Evolutionary conservation across 2,797 vertebrate genomes (phyloP), one percentile per base, ranked within the genome.

Genomic region (Acrocephalus scirpaceus): DNA sequence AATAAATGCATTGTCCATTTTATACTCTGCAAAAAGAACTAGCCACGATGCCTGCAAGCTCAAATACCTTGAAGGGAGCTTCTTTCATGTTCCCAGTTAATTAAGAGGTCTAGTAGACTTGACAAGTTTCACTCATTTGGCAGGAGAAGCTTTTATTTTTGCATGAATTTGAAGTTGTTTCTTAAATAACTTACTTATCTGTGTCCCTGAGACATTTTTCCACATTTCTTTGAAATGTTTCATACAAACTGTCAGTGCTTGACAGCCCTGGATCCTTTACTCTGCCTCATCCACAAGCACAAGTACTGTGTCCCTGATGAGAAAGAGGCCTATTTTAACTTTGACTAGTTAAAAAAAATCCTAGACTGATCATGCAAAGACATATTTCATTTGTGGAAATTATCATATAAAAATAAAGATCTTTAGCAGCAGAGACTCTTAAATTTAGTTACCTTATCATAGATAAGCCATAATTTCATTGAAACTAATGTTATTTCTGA

Each of bases 91-190:
- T 89, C 40, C 38, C 58, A 67, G 65, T 84, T 96, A 95, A 92
- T 95, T 95, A 92, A 93, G 87, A 92, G 60, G 61, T 86, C 38
- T 76, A 88, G 87, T 75, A 77, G 60, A 70, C 70, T 74, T 94
- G 93, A 94, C 79, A 94, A 78, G 81, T 94, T 92, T 92, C 73
- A 88, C 11, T 89, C 65, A 90, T 93, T 93, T 93, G 86, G 47
- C 64, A 89, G 30, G 17, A 88, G 53, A 51, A 82, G 44, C 38
- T 67, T 92, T 92, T 87, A 74, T 93, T 96, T 93, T 89, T 92
- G 44, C 80, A 78, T 84, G 13, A 95, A 95, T 95, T 92, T 88
- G 61, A 90, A 92, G 75, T 48, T 89, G 22, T 71, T 92, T 94
- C 90, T 95, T 85, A 93, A 94, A 77, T 38, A 90, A 72, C 44